Evolutionary conservation across 2,888 invertebrate species (phyloP), one percentile per base, ranked within the genome.

Genomic region (Nomada fabriciana): DNA sequence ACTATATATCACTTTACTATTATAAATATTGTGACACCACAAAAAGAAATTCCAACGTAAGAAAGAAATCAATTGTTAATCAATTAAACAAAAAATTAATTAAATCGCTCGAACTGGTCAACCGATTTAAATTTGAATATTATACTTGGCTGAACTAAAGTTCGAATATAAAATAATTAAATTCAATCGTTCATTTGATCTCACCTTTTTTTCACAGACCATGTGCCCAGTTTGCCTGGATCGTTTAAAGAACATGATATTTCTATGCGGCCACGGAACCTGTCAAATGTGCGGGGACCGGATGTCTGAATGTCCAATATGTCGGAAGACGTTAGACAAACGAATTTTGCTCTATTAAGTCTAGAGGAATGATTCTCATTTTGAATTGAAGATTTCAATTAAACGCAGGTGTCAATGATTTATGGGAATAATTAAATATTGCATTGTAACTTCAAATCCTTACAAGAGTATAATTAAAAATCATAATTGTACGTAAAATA

Each of bases 221-320:
- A 98, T 98, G 97, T 99, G 99, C 92, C 99, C 99, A 5, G 98
- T 99, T 85, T 99, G 99, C 94, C 95, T 99, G 95, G 99, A 99
- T 95, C 97, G 99, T 50, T 95, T 99, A 91, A 99, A 99, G 95
- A 99, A 99, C 94, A 99, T 99, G 98, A 98, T 99, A 90, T 99
- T 99, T 95, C 95, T 99, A 61, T 99, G 99, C 94, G 99, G 99
- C 9, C 99, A 99, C 94, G 99, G 99, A 88, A 97, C 98, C 85
- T 99, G 99, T 94, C 99, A 99, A 95, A 98, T 98, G 97, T 99
- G 99, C 94, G 99, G 99, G 47, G 99, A 99, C 95, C 97, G 98
- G 91, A 98, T 99, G 96, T 96, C 97, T 81, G 99, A 99, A 91
- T 99, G 99, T 93, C 99, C 99, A 50, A 99, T 99, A 93, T 99